phyloP scores from a whole-genome alignment of 1,140 invertebrate genomes.

The Rhyacophila brunnea region DNA sequence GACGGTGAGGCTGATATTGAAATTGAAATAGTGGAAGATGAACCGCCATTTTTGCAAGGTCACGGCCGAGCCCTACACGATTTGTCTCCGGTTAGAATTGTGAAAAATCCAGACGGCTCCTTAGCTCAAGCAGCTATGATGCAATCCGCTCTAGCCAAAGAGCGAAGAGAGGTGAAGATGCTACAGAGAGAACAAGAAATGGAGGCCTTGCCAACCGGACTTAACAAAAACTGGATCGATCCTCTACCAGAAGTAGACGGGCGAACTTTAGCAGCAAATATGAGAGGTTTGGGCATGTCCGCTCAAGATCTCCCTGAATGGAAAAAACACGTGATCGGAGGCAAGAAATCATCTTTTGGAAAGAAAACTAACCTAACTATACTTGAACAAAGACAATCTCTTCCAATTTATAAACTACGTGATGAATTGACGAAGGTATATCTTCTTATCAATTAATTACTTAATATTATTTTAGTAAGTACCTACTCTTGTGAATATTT shows the following conservation, averaged over 20 bases:
- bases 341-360: slow-evolving; percentile 97
- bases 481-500: too few relatives aligned
- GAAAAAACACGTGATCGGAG: slow-evolving; percentile 98
- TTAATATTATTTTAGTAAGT: too few relatives aligned
- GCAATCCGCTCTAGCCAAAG: slow-evolving; percentile 97
- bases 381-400: slow-evolving; percentile 92
- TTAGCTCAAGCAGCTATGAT: slow-evolving; percentile 99
- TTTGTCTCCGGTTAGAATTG: slow-evolving; percentile 93
- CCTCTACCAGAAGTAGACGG: slow-evolving; percentile 83
- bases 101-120: slow-evolving; percentile 99
- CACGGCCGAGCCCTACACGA: slow-evolving; percentile 88
- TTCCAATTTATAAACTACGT: slow-evolving; percentile 95
- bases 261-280: slow-evolving; percentile 70
- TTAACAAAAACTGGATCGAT: slow-evolving; percentile 95
- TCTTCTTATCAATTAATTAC: too few relatives aligned
- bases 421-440: slow-evolving; percentile 88
- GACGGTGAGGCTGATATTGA: slow-evolving; percentile 98
- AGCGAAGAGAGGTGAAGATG: slow-evolving; percentile 92
- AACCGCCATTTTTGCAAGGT: slow-evolving; percentile 92
- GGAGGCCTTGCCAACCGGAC: slow-evolving; percentile 76
- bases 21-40: slow-evolving; percentile 98
- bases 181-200: slow-evolving; percentile 88
- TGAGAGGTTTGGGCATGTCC: slow-evolving; percentile 78
- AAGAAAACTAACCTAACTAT: slow-evolving; percentile 95
- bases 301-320: slow-evolving; percentile 94